Percentiles rank a stretch among this genome's conserved stretches.
Conservation (phyloP, 2,797 vertebrate species). For the Pteronotus mesoamericanus region DNA sequence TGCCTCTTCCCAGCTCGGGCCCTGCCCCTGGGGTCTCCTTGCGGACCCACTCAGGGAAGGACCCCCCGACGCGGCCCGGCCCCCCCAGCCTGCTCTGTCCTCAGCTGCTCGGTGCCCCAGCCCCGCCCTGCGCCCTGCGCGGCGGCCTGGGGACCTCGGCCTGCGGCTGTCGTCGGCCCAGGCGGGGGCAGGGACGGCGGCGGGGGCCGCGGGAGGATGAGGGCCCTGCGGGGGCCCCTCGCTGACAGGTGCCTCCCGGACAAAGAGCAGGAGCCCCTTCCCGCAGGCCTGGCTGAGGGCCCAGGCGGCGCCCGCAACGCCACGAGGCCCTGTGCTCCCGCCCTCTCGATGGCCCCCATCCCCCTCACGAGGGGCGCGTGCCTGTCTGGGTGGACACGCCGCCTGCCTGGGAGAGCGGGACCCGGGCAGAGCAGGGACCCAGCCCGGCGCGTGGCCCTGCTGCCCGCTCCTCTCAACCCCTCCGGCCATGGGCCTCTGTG, state of each 20-base stretch:
- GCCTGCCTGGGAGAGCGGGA: too few species aligned
- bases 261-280: background rate
- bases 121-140: too few species aligned
- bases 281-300: background rate
- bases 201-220: too few species aligned
- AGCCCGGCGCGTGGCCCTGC: background rate
- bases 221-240: too few species aligned
- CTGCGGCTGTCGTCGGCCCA: background rate
- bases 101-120: background rate
- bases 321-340: background rate
- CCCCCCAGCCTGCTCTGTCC: background rate
- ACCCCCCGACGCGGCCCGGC: too few species aligned
- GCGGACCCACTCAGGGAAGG: background rate
- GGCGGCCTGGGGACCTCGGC: background rate
- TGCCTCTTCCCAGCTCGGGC: background rate
- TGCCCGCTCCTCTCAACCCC: background rate
- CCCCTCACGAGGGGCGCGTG: background rate
- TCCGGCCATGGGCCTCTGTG: background rate
- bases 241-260: too few species aligned
- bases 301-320: background rate
- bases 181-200: background rate
- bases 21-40: background rate
- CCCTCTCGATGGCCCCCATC: background rate
- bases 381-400: too few species aligned
- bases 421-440: background rate